Base-by-base conservation (phyloP, 2,888 invertebrate genomes). In the Alitta virens region DNA sequence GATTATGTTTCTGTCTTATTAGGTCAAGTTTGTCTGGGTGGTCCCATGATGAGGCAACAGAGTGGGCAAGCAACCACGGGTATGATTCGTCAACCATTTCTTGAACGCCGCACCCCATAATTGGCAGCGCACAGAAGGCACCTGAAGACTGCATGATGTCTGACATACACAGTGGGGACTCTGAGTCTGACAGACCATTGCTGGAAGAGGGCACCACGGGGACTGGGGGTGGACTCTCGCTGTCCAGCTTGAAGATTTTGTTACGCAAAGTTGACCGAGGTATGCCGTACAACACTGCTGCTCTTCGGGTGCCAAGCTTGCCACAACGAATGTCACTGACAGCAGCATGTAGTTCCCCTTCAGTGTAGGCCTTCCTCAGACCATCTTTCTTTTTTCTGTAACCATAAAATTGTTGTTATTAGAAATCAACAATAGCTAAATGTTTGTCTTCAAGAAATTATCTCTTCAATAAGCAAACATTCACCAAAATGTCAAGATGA, bases 201-300 rank as follows among this genome's bases (percentile, higher is more conserved):
- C 52, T 23, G 9, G 9, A 9, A 52, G 52, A 52, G 23, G 23
- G 21, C 52, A 52, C 7, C n/a, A 24, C 23, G 2, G 21, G 23
- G 3, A 24, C n/a, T 25, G 26, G 52, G 16, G 16, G 18, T 16
- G 38, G 26, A 25, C 46, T 63, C 51, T 70, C 74, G 23, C 69
- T 66, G 33, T 83, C 81, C 69, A 84, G 71, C 66, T 84, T 84
- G 72, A 84, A 84, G 42, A 86, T 93, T 85, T 98, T 98, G 85
- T 96, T 98, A 67, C 97, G 88, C 56, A 98, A 87, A 26, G 96
- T 97, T 70, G 97, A 95, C 69, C 97, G 88, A 7, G 97, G 97
- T 79, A 97, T 95, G 74, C 95, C 94, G 84, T 98, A 98, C 74
- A 95, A 90, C 60, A 93, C 92, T 58, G 97, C 92, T 9, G 97